Evolutionary conservation across 1,140 invertebrate species (phyloP).

Genomic region (Zaprionus gabonicus): DNA sequence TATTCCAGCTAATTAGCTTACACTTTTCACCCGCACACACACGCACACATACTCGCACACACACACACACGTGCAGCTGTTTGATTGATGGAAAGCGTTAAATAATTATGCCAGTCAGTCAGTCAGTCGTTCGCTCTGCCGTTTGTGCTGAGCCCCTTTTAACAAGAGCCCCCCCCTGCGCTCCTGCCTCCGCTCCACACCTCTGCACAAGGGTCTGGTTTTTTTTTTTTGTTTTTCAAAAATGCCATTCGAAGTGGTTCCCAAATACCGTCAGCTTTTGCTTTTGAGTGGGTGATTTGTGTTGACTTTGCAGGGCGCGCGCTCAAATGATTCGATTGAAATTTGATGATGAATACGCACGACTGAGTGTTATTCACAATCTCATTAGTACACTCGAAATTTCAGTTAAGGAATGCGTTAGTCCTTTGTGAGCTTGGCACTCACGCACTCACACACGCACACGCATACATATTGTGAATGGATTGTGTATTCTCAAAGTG

Average conservation of each 20-base stretch:
- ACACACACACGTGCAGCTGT: slow-evolving; percentile 1
- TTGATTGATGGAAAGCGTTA: slow-evolving; percentile 69
- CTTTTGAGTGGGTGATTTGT: slow-evolving; percentile 23
- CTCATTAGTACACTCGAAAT: slow-evolving; percentile 31
- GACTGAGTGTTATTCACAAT: slow-evolving; percentile 37
- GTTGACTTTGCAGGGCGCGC: slow-evolving; percentile 29
- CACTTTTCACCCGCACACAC: slow-evolving; percentile 57
- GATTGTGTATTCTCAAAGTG: background rate
- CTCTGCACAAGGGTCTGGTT: background rate
- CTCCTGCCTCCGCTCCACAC: background rate
- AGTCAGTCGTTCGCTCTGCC: slow-evolving; percentile 16
- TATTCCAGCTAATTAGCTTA: slow-evolving; percentile 78
- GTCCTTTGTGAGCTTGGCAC: background rate
- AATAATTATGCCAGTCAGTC: slow-evolving; percentile 64
- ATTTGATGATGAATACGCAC: slow-evolving; percentile 39
- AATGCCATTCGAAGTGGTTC: slow-evolving; percentile 27
- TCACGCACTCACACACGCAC: background rate
- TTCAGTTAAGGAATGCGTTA: slow-evolving; percentile 5
- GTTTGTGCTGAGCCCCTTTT: background rate
- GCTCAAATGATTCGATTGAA: slow-evolving; percentile 47
- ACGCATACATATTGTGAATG: background rate
- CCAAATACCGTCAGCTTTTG: slow-evolving; percentile 12
- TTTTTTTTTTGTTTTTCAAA: slow-evolving; percentile 3
- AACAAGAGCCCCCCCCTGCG: background rate
- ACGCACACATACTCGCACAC: slow-evolving; percentile 33